Base-by-base conservation (phyloP, 1,140 invertebrate species). In the Popillia japonica region DNA sequence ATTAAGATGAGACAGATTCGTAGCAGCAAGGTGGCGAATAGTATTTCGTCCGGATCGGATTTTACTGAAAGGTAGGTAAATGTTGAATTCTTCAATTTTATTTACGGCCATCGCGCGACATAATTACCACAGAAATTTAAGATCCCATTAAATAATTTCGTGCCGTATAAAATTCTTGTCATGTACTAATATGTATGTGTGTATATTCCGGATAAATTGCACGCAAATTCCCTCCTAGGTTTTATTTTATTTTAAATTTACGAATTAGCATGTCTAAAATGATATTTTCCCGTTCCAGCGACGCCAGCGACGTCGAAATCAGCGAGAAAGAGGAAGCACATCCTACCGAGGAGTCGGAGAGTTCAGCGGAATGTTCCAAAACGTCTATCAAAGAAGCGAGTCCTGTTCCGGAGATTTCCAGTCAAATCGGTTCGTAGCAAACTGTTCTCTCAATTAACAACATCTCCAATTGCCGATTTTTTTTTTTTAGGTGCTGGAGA, bases 401-500 rank as follows among this genome's bases (percentile, higher is more conserved):
- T 17, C 17, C 22, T 8, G 22, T 68, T 34, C 61, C 61, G 17
- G 61, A 68, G 22, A 9, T 10, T 34, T 10, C 22, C 20, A 68
- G 22, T 27, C 61, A 68, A 68, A 34, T 22, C 20, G 61, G 61
- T 68, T 34, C 27, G 27, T 34, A 34, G 27, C 27, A 34, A 34
- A 34, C 27, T 48, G n/a, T n/a, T n/a, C n/a, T n/a, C n/a, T 17
- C 44, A 2, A 48, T 48, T 48, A 2, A 14, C n/a, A 14, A 14
- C 44, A 7, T 17, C 6, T 10, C 2, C 0, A 48, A 48, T 48
- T 10, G 44, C 1, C 44, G 44, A 2, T 10, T 17, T 14, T 48
- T 10, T 68, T 4, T 72, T 82, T 82, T 55, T 64, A 82, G 83
- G 80, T 77, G 78, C 55, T 44, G 83, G 81, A 9, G 82, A 83